Conservation (phyloP, 2,113 vertebrate genomes). For the Mirounga angustirostris region DNA sequence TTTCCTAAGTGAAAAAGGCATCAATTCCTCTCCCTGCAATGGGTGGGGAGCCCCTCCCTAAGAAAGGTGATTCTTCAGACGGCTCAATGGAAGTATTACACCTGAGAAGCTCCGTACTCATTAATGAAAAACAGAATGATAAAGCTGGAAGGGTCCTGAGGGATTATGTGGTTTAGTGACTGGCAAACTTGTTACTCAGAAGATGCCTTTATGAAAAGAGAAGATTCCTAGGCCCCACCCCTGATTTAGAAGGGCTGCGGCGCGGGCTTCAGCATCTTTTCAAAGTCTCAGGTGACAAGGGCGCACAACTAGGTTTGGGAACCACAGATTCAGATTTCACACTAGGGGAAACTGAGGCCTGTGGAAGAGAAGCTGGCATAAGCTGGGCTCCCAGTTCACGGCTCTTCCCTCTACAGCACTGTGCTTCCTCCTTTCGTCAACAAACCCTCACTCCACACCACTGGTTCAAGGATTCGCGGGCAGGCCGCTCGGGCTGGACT, state of each 20-base stretch:
- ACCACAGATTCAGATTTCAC: background rate
- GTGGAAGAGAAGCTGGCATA: too few relatives aligned
- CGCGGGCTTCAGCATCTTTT: background rate
- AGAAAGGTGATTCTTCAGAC: background rate
- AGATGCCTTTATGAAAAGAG: background rate
- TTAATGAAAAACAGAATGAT: background rate
- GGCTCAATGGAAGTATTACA: background rate
- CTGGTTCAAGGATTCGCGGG: too few relatives aligned
- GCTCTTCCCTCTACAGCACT: background rate
- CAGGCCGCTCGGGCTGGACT: background rate
- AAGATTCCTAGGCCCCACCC: background rate
- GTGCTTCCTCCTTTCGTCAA: background rate
- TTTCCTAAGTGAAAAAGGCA: background rate
- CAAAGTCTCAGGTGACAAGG: background rate
- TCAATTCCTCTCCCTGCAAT: background rate
- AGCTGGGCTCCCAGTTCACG: accelerated
- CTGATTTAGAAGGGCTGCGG: background rate
- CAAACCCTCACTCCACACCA: background rate
- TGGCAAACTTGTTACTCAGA: background rate
- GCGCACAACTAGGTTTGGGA: background rate
- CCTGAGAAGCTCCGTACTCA: background rate
- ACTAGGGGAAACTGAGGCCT: background rate
- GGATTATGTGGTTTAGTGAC: background rate
- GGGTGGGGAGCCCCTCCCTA: background rate
- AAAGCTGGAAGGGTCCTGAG: background rate